Conservation (phyloP, 2,797 vertebrate genomes). For the Centroberyx gerrardi region DNA sequence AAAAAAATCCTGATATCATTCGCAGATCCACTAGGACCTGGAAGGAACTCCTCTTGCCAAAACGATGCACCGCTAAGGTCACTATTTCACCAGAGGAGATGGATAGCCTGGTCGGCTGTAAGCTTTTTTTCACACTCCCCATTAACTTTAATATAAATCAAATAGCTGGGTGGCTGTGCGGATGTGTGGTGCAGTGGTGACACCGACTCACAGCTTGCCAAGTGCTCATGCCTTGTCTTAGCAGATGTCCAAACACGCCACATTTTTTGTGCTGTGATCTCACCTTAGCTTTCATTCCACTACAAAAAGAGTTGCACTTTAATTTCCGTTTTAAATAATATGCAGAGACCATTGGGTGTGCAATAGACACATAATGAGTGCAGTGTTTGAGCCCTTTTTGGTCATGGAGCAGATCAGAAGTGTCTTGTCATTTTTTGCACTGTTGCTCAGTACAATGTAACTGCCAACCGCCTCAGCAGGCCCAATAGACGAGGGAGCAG, state of each 20-base stretch:
- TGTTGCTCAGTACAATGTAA: constrained; percentile 6
- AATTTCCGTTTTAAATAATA: constrained; percentile 17
- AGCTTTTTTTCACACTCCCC: constrained; percentile 19
- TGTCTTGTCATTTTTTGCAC: constrained; percentile 4
- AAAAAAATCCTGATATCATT: constrained; percentile 25
- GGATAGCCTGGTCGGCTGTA: constrained; percentile 19
- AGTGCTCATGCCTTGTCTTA: constrained; percentile 3
- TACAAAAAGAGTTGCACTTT: not conserved
- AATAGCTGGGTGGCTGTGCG: constrained; percentile 9
- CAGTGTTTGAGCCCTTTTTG: not conserved
- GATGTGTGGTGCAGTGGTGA: constrained; percentile 18
- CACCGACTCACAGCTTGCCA: constrained; percentile 26
- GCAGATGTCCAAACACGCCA: constrained; percentile 7
- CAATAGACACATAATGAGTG: not conserved
- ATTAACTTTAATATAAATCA: constrained; percentile 45
- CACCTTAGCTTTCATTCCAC: constrained; percentile 4
- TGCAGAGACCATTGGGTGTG: constrained; percentile 11
- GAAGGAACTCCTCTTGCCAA: constrained; percentile 18
- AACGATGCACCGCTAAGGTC: constrained; percentile 18
- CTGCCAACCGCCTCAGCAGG: constrained; percentile 25
- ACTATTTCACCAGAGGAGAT: constrained; percentile 32
- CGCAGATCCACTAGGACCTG: constrained; percentile 25
- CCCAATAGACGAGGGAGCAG: not conserved
- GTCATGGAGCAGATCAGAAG: constrained; percentile 11
- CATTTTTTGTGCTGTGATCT: constrained; percentile 1